These are phyloP conservation scores for Montipora efflorescens DNA, from an alignment of 64 coral and sea anemone species.

Conservation along the genomic window DNA sequence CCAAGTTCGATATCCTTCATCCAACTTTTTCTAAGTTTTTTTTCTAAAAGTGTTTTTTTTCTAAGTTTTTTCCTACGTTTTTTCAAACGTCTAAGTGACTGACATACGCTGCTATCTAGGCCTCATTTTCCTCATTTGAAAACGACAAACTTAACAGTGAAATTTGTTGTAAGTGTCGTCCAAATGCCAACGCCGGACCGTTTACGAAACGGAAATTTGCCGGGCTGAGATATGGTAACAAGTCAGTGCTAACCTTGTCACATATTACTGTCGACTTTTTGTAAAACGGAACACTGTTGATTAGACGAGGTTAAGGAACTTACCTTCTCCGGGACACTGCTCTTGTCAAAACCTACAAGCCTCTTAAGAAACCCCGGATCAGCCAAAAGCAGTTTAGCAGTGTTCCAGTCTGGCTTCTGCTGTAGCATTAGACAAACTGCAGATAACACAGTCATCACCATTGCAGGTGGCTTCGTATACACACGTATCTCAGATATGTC, in stretches of 20 bases:
- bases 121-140: no score
- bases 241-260: no score
- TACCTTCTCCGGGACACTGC: constrained; percentile 89
- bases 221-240: neutral
- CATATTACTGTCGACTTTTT: neutral
- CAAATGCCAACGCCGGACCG: no score
- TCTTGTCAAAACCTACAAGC: constrained; percentile 87
- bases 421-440: constrained; percentile 92
- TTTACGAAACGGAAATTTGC: no score
- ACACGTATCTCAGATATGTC: constrained; percentile 98
- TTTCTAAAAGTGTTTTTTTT: no score
- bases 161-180: no score
- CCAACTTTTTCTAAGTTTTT: no score
- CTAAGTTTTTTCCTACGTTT: no score
- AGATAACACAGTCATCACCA: constrained; percentile 97
- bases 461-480: constrained; percentile 94
- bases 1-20: no score
- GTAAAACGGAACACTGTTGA: neutral
- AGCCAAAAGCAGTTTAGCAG: constrained; percentile 88
- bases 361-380: constrained; percentile 93
- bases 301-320: neutral
- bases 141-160: no score
- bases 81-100: no score
- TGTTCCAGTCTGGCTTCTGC: constrained; percentile 96
- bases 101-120: no score